Percentiles rank a stretch among this genome's conserved stretches.
These are phyloP conservation scores for Carassius carassius DNA, from an alignment of 2,113 vertebrate species.

Conservation along the genomic window DNA sequence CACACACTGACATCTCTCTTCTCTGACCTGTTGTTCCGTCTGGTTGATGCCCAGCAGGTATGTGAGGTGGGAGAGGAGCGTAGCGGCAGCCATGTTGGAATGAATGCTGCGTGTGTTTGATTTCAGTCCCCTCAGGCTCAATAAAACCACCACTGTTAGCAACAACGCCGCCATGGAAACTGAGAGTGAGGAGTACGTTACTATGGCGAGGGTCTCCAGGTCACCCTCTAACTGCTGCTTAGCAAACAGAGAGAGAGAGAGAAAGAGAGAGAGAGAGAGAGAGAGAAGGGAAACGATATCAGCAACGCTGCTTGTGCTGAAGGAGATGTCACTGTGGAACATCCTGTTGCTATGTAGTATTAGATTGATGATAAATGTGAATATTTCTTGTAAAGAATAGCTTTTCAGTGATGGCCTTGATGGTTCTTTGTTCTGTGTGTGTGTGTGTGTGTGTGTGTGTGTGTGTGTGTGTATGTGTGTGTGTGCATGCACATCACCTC, in stretches of 20 bases:
- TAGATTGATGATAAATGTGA: background rate
- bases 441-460: background rate
- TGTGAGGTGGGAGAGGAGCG: conserved; percentile 91
- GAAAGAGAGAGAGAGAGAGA: background rate
- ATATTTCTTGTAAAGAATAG: background rate
- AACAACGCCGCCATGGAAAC: conserved; percentile 87
- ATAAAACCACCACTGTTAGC: conserved; percentile 85
- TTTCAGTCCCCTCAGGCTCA: conserved; percentile 92
- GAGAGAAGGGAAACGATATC: background rate
- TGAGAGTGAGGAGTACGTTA: conserved; percentile 87
- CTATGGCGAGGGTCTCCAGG: conserved; percentile 89
- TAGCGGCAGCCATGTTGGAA: conserved; percentile 87
- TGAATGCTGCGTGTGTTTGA: conserved; percentile 96
- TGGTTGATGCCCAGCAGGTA: conserved; percentile 92
- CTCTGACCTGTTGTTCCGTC: conserved; percentile 89
- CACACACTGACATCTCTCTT: conserved; percentile 21
- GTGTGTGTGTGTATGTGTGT: too few species aligned
- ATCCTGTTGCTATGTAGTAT: conserved; percentile 2
- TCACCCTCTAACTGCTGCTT: conserved; percentile 91
- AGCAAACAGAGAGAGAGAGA: background rate
- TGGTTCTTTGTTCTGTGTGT: background rate
- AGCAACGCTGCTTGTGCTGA: conserved; percentile 2
- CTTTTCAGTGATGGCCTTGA: background rate
- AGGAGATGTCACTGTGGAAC: background rate
- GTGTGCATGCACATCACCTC: conserved; percentile 81